Conservation (phyloP, 2,797 vertebrate genomes). For the Syndactyla subalaris region DNA sequence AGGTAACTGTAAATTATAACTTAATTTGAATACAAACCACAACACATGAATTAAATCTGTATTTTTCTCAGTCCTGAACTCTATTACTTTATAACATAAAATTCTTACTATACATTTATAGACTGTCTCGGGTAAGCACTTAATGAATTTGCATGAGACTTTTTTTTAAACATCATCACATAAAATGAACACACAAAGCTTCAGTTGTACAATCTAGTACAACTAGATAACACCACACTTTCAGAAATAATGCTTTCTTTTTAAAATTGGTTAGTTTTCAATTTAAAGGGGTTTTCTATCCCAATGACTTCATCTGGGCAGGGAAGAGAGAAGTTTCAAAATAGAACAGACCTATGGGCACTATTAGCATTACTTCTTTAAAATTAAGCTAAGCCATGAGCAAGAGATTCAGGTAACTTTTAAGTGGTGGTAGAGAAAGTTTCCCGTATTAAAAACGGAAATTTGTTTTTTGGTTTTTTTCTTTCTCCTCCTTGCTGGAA, state of each 20-base stretch:
- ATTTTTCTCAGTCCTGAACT: not conserved
- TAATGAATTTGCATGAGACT: not conserved
- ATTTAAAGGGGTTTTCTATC: not conserved
- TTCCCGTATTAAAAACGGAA: not conserved
- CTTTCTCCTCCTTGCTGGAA: not conserved
- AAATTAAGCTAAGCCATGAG: not conserved
- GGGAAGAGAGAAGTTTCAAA: not conserved
- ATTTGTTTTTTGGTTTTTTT: not conserved
- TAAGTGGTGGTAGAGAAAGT: fast-evolving
- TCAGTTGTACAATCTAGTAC: not conserved
- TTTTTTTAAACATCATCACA: not conserved
- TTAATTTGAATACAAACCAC: not conserved
- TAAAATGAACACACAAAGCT: not conserved
- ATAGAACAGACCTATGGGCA: not conserved
- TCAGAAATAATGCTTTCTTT: not conserved
- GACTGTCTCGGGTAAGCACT: not conserved
- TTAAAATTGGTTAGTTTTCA: not conserved
- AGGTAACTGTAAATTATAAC: not conserved
- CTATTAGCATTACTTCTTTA: not conserved
- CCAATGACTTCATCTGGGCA: not conserved
- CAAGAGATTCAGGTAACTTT: not conserved
- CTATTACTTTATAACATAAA: not conserved
- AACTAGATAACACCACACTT: not conserved
- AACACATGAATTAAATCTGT: not conserved
- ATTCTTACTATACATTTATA: not conserved